phyloP scores from a whole-genome alignment of 2,888 invertebrate genomes.

The Eupithecia abbreviata region DNA sequence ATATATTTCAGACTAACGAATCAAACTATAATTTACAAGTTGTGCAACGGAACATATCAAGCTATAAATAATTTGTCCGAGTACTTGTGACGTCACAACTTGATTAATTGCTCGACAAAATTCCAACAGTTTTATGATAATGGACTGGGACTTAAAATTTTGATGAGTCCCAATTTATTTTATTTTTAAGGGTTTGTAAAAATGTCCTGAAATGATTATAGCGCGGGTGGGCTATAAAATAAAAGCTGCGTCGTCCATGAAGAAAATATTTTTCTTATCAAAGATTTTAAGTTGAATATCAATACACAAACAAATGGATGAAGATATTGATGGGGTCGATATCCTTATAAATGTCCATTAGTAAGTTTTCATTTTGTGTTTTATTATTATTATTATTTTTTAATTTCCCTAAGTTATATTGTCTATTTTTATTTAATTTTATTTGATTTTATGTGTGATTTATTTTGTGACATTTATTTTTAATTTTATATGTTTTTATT shows the following conservation, averaged over 20 bases:
- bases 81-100: slow-evolving; percentile 41
- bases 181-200: slow-evolving; percentile 30
- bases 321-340: too few species aligned
- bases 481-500: too few species aligned
- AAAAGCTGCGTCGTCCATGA: background rate
- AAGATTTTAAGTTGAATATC: background rate
- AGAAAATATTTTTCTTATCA: background rate
- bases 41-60: slow-evolving; percentile 48
- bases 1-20: background rate
- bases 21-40: slow-evolving; percentile 50
- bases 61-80: slow-evolving; percentile 56
- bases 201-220: background rate
- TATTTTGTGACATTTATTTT: too few species aligned
- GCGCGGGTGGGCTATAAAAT: background rate
- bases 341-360: too few species aligned
- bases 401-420: too few species aligned
- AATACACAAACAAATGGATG: too few species aligned
- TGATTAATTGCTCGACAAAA: slow-evolving; percentile 49
- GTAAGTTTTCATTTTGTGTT: too few species aligned
- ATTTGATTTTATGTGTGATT: too few species aligned
- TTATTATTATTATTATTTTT: too few species aligned
- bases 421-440: too few species aligned
- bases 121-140: slow-evolving; percentile 49
- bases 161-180: slow-evolving; percentile 44
- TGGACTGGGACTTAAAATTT: slow-evolving; percentile 45